Conservation (phyloP, 2,797 vertebrate species). For the Pangasius macronema region DNA sequence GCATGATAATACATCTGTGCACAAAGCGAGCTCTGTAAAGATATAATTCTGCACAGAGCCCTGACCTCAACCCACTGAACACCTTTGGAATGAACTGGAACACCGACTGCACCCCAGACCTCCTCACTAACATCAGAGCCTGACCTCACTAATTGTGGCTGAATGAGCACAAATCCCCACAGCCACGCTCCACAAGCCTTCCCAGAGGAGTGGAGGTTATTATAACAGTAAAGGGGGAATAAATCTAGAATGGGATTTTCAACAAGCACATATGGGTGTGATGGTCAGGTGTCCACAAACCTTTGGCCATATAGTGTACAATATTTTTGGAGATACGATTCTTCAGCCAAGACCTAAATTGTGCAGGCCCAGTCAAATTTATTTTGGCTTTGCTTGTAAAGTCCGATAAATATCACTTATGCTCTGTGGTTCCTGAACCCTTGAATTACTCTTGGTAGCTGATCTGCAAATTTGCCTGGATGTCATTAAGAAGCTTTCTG, state of each 20-base stretch:
- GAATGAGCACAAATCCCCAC: background rate
- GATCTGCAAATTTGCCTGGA: background rate
- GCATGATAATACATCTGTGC: no score
- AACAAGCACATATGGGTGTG: background rate
- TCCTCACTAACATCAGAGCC: background rate
- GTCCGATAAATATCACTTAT: background rate
- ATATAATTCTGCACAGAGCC: background rate
- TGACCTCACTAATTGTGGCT: background rate
- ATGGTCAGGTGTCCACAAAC: background rate
- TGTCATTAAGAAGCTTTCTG: constrained; percentile 23
- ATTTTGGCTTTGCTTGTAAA: background rate
- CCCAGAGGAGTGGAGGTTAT: background rate
- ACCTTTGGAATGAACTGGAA: background rate
- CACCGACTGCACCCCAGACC: background rate
- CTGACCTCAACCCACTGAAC: background rate
- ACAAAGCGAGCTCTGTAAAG: no score
- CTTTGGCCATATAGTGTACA: background rate
- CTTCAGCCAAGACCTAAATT: background rate
- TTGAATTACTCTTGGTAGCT: constrained; percentile 18
- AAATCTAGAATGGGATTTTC: background rate
- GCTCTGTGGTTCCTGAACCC: background rate
- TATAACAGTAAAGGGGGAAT: background rate
- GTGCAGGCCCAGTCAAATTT: background rate
- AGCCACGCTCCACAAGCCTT: background rate
- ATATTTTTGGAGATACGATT: background rate